A percentile compares a stretch with the other conserved stretches of the same genome.
phyloP scores from a whole-genome alignment of 2,113 vertebrate genomes.

The Labeo catla region DNA sequence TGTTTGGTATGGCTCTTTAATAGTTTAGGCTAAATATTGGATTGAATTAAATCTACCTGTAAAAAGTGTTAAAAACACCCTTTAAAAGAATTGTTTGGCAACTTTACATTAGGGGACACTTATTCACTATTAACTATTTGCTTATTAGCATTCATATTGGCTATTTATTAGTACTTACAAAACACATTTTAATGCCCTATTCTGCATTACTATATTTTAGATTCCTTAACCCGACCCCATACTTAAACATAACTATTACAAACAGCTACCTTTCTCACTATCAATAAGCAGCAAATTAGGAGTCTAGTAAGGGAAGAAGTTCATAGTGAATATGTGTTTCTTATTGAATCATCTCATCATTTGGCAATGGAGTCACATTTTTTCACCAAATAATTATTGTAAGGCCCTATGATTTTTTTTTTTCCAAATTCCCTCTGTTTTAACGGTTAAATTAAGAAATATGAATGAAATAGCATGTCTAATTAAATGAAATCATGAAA shows the following conservation, averaged over 20 bases:
- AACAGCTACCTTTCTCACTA: neutral
- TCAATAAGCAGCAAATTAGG: neutral
- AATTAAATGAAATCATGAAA: no score
- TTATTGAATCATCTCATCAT: neutral
- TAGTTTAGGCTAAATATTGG: neutral
- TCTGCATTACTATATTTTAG: no score
- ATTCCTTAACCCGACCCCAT: no score
- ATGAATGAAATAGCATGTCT: no score
- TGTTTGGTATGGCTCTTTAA: neutral
- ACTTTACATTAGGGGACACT: no score
- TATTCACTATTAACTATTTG: no score
- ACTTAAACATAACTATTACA: neutral
- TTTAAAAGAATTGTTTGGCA: neutral
- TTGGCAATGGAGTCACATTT: neutral
- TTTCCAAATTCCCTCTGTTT: no score
- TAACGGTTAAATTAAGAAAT: no score
- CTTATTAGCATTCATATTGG: no score
- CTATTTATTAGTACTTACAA: no score
- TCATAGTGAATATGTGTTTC: neutral
- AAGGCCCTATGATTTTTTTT: no score
- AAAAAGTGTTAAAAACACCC: neutral
- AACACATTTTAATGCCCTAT: no score
- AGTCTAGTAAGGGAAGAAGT: neutral
- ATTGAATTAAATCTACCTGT: neutral
- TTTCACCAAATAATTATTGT: neutral